Conservation (phyloP, 1,140 invertebrate genomes). For the Chrysomallon squamiferum region DNA sequence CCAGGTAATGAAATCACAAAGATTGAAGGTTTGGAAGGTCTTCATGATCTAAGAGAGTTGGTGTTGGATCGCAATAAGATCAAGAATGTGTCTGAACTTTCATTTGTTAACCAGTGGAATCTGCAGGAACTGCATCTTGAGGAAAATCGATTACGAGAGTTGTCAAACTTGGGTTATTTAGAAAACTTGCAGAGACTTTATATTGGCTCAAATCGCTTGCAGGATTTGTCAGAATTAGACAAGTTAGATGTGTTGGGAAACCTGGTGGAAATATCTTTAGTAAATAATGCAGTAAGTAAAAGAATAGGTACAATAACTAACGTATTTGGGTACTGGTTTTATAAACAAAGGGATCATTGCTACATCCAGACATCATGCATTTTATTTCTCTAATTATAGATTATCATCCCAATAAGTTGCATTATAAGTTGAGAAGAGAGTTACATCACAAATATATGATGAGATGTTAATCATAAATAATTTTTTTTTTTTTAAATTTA, state of each 20-base stretch:
- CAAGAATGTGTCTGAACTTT: constrained; percentile 51
- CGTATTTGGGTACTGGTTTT: neutral
- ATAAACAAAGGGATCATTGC: too few species aligned
- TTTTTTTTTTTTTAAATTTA: too few species aligned
- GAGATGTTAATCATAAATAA: too few species aligned
- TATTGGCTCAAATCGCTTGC: constrained; percentile 60
- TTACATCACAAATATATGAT: too few species aligned
- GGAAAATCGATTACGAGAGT: constrained; percentile 59
- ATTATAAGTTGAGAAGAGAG: too few species aligned
- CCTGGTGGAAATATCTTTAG: constrained; percentile 57
- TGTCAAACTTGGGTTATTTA: constrained; percentile 48
- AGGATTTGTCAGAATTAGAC: constrained; percentile 59
- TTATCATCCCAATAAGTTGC: too few species aligned
- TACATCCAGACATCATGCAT: too few species aligned
- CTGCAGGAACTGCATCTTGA: constrained; percentile 63
- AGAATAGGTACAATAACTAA: neutral
- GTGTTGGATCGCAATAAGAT: constrained; percentile 64
- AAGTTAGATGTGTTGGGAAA: constrained; percentile 50
- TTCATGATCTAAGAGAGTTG: constrained; percentile 60
- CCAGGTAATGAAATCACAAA: constrained; percentile 63
- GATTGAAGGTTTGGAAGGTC: constrained; percentile 59
- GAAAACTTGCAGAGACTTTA: constrained; percentile 60
- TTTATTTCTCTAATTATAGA: too few species aligned
- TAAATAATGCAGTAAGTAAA: constrained; percentile 57
- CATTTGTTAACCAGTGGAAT: constrained; percentile 59